A percentile compares a stretch with the other conserved stretches of the same genome.
These are phyloP conservation scores for Nephrotoma guestfalica DNA, from an alignment of 2,888 invertebrate species.

Conservation along the genomic window DNA sequence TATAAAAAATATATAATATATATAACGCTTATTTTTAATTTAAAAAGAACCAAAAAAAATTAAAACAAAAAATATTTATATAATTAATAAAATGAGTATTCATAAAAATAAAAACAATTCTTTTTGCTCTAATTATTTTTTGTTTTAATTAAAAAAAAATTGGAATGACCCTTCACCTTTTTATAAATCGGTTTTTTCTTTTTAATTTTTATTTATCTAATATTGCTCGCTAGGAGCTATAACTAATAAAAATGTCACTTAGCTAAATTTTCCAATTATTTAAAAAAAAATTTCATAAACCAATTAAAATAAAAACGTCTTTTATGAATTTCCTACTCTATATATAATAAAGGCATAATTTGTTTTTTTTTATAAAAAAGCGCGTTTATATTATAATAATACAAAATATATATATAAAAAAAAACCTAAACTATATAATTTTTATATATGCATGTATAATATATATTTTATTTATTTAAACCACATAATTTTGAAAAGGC, in stretches of 20 bases:
- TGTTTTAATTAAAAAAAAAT: conserved; percentile 4
- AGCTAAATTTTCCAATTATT: background rate
- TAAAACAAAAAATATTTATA: background rate
- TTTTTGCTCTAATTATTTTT: background rate
- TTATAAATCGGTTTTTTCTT: background rate
- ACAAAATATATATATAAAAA: background rate
- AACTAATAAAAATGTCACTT: background rate
- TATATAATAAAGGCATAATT: background rate
- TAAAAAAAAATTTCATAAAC: background rate
- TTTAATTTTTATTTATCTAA: conserved; percentile 1
- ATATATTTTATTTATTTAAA: background rate
- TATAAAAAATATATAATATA: background rate
- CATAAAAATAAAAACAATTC: background rate
- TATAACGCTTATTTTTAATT: background rate
- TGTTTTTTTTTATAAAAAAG: background rate
- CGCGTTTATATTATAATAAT: background rate
- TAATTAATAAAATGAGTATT: background rate
- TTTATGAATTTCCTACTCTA: background rate
- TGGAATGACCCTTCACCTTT: conserved; percentile 5
- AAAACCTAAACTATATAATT: background rate
- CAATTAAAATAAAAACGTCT: conserved; percentile 1
- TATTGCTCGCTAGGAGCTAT: background rate
- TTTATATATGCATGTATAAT: background rate
- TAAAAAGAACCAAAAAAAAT: background rate
- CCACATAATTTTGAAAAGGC: conserved; percentile 1